Evolutionary conservation across 2,113 vertebrate species (phyloP), one percentile per base, ranked within the genome.

Genomic region (Aplodontia rufa): DNA sequence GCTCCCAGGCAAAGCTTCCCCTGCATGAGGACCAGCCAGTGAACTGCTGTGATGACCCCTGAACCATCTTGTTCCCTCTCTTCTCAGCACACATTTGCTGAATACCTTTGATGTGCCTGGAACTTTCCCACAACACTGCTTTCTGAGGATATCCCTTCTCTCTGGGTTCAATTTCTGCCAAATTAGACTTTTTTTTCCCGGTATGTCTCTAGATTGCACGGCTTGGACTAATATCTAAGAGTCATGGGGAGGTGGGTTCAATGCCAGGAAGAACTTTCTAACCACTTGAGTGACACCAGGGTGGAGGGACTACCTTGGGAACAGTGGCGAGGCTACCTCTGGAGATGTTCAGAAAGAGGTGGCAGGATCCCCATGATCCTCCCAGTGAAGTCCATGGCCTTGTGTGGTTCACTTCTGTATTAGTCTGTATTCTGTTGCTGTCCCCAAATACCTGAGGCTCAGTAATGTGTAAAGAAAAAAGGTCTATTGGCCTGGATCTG

Each of bases 31-130:
- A 1, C 32, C 1, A 26, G 66, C 32, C 82, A 4, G 30, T 0
- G 0, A 37, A 28, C 37, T 1, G 0, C n/a, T 80, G 30, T 16
- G 68, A 12, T 8, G 19, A 0, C 13, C 14, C 2, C 0, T 0
- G 28, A 6, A 3, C 5, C 7, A 4, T 3, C 12, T 4, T 2
- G 24, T 2, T n/a, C n/a, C 62, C 22, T 6, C 3, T 11, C 22
- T 30, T 58, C 68, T 24, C 26, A 6, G n/a, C n/a, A 16, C 35
- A 11, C 2, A 0, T 20, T 0, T 30, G 9, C 47, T 8, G 10
- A 26, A 19, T 4, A 9, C 37, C 32, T 37, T 1, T 9, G 19
- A 11, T 6, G 75, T 14, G 32, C 28, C 76, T n/a, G 62, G 87
- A 69, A 62, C 40, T 60, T 47, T 35, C 69, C 1, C 3, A 71